Percentiles rank a stretch among this genome's conserved stretches.
Conservation (phyloP, 2,888 invertebrate species). For the Hybos culiciformis region DNA sequence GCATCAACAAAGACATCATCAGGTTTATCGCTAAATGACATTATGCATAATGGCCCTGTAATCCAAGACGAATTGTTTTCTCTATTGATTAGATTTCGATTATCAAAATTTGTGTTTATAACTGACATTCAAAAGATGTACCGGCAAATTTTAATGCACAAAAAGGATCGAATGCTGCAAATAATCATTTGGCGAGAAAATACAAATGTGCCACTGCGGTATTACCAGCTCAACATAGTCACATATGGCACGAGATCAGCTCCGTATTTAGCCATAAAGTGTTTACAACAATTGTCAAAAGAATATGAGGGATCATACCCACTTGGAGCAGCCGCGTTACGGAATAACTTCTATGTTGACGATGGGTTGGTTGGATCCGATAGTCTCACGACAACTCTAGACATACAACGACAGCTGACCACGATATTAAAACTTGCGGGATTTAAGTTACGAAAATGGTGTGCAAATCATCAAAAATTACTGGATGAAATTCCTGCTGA, state of each 20-base stretch:
- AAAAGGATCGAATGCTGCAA: constrained; percentile 5
- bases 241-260: not conserved
- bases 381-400: constrained; percentile 7
- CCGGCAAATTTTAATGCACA: constrained; percentile 7
- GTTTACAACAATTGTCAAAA: constrained; percentile 12
- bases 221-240: not conserved
- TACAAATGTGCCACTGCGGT: not conserved
- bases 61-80: constrained; percentile 8
- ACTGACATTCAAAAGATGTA: constrained; percentile 12
- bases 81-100: constrained; percentile 9
- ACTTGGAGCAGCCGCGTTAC: constrained; percentile 7
- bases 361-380: constrained; percentile 14
- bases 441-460: no score
- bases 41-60: constrained; percentile 6
- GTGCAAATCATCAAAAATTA: constrained; percentile 1
- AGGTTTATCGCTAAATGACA: constrained; percentile 10
- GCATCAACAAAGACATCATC: constrained; percentile 3
- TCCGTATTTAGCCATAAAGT: constrained; percentile 14
- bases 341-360: constrained; percentile 15
- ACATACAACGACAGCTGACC: constrained; percentile 8
- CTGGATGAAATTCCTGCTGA: constrained; percentile 6
- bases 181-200: not conserved
- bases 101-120: constrained; percentile 10
- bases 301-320: constrained; percentile 11
- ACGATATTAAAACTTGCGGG: constrained; percentile 5